Base-by-base conservation (phyloP, 2,113 vertebrate genomes). In the Rhabdomys dilectus region DNA sequence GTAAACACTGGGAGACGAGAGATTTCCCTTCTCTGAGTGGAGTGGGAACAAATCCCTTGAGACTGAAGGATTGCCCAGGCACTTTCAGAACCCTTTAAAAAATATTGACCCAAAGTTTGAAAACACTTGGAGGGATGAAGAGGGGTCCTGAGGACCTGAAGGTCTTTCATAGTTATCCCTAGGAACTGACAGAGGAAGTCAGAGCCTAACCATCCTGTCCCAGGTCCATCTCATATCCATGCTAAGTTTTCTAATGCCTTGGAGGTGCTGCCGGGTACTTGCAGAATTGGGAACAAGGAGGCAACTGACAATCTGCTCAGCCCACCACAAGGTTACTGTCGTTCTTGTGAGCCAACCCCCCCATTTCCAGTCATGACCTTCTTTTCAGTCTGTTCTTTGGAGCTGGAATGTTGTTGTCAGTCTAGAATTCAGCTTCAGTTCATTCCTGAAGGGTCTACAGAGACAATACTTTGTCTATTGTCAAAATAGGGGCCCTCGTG, bases 91-190 rank as follows among this genome's bases (percentile, higher is more conserved):
- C 3, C 0, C 34, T 29, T 58, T 29, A 4, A 1, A 60, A 58
- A 58, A 70, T 60, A 36, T 45, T 42, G 75, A 66, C 72, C 39
- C 3, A 12, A 39, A 78, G 12, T 72, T 21, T n/a, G n/a, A n/a
- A n/a, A n/a, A n/a, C n/a, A n/a, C n/a, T n/a, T n/a, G n/a, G 1
- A 2, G n/a, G 0, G 12, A 5, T 15, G 13, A 2, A 6, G 34
- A 7, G 24, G 17, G 2, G 80, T 3, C 10, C 5, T 5, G 31
- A 16, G 42, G 76, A 17, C 15, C 29, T 39, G 11, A n/a, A 17
- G 10, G 13, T 26, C 21, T 42, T 60, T 15, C 2, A 1, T 8
- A 62, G 39, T 34, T 51, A 5, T 15, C 45, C 1, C 2, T 1
- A 7, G 29, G 56, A n/a, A 31, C 1, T 4, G 6, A 29, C 39